Evolutionary conservation across 2,888 invertebrate species (phyloP), one percentile per base, ranked within the genome.

Genomic region (Troides helena): DNA sequence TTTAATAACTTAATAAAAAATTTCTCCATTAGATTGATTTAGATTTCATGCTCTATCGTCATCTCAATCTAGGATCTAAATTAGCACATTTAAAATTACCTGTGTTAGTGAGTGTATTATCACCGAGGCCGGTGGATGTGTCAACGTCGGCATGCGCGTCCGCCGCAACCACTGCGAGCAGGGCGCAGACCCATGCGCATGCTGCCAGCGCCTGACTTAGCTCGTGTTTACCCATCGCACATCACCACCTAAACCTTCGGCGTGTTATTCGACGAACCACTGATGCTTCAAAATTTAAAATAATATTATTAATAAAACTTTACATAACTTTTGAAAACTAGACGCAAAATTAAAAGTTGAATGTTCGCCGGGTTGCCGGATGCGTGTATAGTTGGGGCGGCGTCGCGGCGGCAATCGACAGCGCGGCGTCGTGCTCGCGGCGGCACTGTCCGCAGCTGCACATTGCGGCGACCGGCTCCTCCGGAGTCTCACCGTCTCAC

Each of bases 121-220:
- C 93, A 10, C 93, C 88, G 58, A 89, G 86, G 14, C 93, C 93
- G 12, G 93, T 93, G 69, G 93, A 92, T 36, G 93, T 93, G 78
- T 93, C 92, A 64, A 90, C 88, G 74, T 92, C 92, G 39, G 90
- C 85, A 72, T 85, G 85, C 36, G 85, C 86, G 66, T 84, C 85
- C 65, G 80, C 84, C 57, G 81, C 80, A 62, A 81, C 80, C 66
- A 80, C 79, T 63, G 81, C 81, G 59, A 87, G 73, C 70, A 89
- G 76, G 80, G 88, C 90, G 86, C 89, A 90, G 81, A 90, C 90
- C 88, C 91, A 92, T 74, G 88, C 91, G 91, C 90, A 90, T 58
- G 83, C 75, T 62, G 81, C 80, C 73, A 85, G 72, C 77, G 82
- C 73, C 74, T 82, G 77, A 67, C 76, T 79, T 36, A 39, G 61